phyloP scores from a whole-genome alignment of 1,140 invertebrate genomes.

The Hylaeus volcanicus region DNA sequence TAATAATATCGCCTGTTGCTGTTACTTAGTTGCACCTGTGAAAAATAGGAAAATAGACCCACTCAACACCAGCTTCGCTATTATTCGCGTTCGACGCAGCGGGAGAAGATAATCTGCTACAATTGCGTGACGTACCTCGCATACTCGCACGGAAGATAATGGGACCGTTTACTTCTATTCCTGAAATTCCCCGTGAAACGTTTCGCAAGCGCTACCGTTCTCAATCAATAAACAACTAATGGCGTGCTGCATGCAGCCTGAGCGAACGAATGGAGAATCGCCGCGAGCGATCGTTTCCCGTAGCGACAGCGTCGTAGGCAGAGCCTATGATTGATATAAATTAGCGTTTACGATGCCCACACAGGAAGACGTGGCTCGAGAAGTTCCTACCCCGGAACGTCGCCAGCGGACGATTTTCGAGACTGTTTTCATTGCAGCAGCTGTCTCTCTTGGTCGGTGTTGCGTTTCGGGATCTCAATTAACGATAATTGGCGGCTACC shows the following conservation, averaged over 20 bases:
- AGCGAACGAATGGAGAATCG: slow-evolving; percentile 11
- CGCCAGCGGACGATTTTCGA: slow-evolving; percentile 5
- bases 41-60: no score
- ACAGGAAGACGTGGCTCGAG: slow-evolving; percentile 15
- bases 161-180: no score
- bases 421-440: slow-evolving; percentile 53
- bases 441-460: slow-evolving; percentile 48
- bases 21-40: no score
- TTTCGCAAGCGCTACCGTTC: no score
- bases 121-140: no score
- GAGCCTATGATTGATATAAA: slow-evolving; percentile 38
- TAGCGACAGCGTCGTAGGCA: slow-evolving; percentile 35
- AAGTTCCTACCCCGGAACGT: slow-evolving; percentile 9
- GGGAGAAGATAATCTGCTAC: no score
- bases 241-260: not conserved
- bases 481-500: slow-evolving; percentile 77
- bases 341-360: slow-evolving; percentile 44
- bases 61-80: no score
- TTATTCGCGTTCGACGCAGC: no score
- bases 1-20: no score
- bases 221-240: not conserved
- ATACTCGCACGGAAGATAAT: no score
- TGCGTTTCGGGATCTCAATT: slow-evolving; percentile 73
- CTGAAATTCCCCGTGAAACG: no score
- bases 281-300: slow-evolving; percentile 26